Evolutionary conservation across 2,888 invertebrate genomes (phyloP).

Genomic region (Heterodera filipjevi): DNA sequence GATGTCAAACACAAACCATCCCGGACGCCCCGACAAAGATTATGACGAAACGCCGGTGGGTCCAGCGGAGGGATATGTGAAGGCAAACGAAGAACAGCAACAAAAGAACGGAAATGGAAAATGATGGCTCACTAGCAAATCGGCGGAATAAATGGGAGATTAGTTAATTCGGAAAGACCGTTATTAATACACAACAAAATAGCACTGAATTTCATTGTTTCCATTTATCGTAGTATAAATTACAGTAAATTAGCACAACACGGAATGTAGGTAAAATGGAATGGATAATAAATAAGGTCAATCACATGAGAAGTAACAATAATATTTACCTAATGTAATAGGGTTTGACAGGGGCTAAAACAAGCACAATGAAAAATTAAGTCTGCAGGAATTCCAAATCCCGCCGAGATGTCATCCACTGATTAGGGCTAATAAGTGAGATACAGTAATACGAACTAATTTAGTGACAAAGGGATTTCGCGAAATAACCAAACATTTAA

Average conservation of each 20-base stretch:
- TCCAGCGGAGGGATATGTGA: slow-evolving; percentile 48
- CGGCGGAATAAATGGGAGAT: not conserved
- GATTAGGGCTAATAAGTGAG: too few relatives aligned
- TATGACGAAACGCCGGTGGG: slow-evolving; percentile 58
- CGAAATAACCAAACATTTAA: too few relatives aligned
- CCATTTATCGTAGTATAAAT: too few relatives aligned
- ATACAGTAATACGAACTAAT: too few relatives aligned
- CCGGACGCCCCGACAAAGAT: slow-evolving; percentile 49
- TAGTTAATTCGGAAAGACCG: too few relatives aligned
- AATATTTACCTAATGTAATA: not conserved
- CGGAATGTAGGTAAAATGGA: slow-evolving; percentile 20
- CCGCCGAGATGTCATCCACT: too few relatives aligned
- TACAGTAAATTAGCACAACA: not conserved
- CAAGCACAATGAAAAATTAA: too few relatives aligned
- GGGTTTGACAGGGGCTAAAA: too few relatives aligned
- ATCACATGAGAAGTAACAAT: slow-evolving; percentile 17
- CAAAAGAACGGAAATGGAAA: slow-evolving; percentile 10
- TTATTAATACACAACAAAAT: too few relatives aligned
- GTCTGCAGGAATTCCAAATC: too few relatives aligned
- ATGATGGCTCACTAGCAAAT: not conserved
- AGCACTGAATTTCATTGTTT: not conserved
- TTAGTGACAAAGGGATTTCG: too few relatives aligned
- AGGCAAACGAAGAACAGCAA: slow-evolving; percentile 23
- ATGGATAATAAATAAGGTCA: slow-evolving; percentile 6
- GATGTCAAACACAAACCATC: slow-evolving; percentile 49